Evolutionary conservation across 2,113 vertebrate genomes (phyloP), one percentile per base, ranked within the genome.

Genomic region (Picathartes gymnocephalus): DNA sequence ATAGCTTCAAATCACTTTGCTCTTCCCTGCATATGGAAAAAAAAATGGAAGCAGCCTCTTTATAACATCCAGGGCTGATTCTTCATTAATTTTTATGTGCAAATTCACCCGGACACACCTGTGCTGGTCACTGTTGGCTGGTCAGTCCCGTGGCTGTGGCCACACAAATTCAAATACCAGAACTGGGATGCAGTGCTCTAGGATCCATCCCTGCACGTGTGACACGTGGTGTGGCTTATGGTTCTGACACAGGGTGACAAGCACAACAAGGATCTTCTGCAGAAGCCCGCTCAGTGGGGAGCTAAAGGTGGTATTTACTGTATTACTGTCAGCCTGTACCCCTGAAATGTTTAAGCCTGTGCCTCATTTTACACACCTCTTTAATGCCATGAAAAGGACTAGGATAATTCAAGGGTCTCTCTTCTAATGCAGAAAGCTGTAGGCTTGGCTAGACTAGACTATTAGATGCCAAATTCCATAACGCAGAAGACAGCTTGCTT

Each of bases 81-180:
- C 18, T 27, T 61, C 33, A 44, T 9, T 30, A 4, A 24, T 65
- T 88, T 87, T 68, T 7, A 21, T 20, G 37, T 47, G 28, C 54
- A 50, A 61, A 42, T 80, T n/a, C 71, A 62, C 9, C 2, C 1
- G 3, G 56, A 60, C 35, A 40, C 0, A 2, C 0, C 0, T 0
- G 0, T 14, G 58, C 39, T 31, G 88, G 62, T 24, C 16, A 6
- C 65, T 47, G 20, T 4, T 35, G 76, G 25, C 21, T 35, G 28
- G 7, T 50, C 61, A 70, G 19, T 8, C 1, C 2, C 2, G 1
- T 22, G 37, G 31, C 68, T 91, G 14, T 61, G 54, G 40, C 14
- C 3, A 1, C 15, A 19, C 35, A 37, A 56, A 28, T 22, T 30
- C 9, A 27, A 30, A 82, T 7, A 70, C 79, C 66, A 33, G 37